A percentile compares a stretch with the other conserved stretches of the same genome.
Conservation (phyloP, 2,888 invertebrate species). For the Mechanitis messenoides region DNA sequence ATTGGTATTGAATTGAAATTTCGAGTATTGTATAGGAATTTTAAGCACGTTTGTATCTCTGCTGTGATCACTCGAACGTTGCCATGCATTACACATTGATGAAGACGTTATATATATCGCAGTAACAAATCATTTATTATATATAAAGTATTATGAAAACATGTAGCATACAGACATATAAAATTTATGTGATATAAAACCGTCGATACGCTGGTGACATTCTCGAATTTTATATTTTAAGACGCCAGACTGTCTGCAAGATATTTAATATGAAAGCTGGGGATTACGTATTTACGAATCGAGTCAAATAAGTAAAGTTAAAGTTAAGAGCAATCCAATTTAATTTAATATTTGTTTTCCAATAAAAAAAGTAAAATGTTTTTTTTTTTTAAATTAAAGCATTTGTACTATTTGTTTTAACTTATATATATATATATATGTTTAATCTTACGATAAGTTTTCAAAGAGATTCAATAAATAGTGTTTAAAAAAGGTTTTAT, state of each 20-base stretch:
- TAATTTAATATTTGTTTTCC: neutral
- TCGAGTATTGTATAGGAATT: neutral
- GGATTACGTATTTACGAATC: neutral
- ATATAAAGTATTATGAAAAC: neutral
- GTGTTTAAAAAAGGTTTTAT: too few species aligned
- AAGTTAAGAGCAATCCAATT: neutral
- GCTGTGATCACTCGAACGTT: neutral
- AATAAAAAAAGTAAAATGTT: neutral
- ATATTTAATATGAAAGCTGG: slow-evolving; percentile 2
- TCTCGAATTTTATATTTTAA: neutral
- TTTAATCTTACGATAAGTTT: too few species aligned
- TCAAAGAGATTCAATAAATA: too few species aligned
- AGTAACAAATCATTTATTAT: neutral
- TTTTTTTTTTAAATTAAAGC: neutral
- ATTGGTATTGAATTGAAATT: slow-evolving; percentile 6
- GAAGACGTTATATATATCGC: too few species aligned
- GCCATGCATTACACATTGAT: too few species aligned
- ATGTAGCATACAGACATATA: neutral
- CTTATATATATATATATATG: too few species aligned
- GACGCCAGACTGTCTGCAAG: slow-evolving; percentile 2
- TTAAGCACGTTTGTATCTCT: neutral
- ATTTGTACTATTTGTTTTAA: neutral
- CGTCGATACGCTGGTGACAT: neutral
- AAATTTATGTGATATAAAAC: neutral
- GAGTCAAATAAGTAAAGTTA: neutral